Base-by-base conservation (phyloP, 2,797 vertebrate genomes). In the Pangasius djambal region DNA sequence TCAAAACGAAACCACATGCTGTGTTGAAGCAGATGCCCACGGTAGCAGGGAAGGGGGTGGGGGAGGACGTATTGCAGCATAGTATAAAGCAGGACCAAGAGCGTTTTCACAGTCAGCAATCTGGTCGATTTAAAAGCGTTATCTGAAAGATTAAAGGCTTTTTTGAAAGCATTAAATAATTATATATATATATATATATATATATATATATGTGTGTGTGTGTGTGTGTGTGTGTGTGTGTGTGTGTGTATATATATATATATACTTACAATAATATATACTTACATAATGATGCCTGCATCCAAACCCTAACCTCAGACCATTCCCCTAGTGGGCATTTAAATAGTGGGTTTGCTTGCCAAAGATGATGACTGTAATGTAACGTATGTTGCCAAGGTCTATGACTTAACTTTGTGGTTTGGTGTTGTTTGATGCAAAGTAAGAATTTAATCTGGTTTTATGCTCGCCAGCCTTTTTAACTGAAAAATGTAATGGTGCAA, bases 311-410 rank as follows among this genome's bases (percentile, higher is more conserved):
- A 85, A 92, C 85, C 90, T 93, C 92, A 85, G 88, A 93, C 86
- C 91, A 79, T 92, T 93, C 91, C 90, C 72, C 89, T 92, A 95
- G 93, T 86, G 95, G 95, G 92, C 91, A 88, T 91, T 93, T 89
- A 92, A 92, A 93, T 92, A 92, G 92, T 94, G 91, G 94, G 91
- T 94, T 95, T 89, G 86, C 79, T 91, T 93, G 93, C 94, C 95
- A 95, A 94, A 92, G 94, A 94, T 94, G 94, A 95, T 94, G 92
- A 93, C 92, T 92, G 92, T 94, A 94, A 95, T 96, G 93, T 93
- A 94, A 92, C 92, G 91, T 94, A 91, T 93, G 93, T 94, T 94
- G 94, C 95, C 94, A 95, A 93, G 91, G 93, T 86, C 90, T 91
- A 92, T 92, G 92, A 92, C 92, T 91, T 92, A 86, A 93, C 88